phyloP scores from a whole-genome alignment of 2,113 vertebrate genomes.

The Limanda limanda region DNA sequence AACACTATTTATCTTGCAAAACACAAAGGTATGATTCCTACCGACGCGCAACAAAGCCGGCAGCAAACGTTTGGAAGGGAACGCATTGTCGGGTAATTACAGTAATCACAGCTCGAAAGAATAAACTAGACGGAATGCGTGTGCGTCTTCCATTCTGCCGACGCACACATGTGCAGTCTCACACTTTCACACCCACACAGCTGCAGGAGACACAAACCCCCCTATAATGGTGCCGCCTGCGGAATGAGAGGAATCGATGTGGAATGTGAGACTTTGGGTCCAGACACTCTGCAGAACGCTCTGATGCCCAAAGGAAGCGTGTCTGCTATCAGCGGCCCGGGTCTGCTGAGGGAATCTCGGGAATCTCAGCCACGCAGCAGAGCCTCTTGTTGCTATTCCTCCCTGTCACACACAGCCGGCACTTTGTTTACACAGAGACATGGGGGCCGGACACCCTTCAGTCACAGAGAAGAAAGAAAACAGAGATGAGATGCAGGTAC shows the following conservation, averaged over 20 bases:
- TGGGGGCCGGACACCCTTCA: slow-evolving; percentile 76
- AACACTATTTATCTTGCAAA: slow-evolving; percentile 45
- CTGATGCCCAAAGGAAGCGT: slow-evolving; percentile 50
- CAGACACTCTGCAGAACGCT: slow-evolving; percentile 34
- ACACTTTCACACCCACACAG: slow-evolving; percentile 54
- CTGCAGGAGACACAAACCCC: slow-evolving; percentile 42
- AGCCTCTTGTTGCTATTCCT: slow-evolving; percentile 53
- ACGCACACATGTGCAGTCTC: slow-evolving; percentile 18
- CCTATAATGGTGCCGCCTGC: neutral
- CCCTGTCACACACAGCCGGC: slow-evolving; percentile 54
- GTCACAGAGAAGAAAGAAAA: slow-evolving; percentile 71
- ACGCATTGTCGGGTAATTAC: slow-evolving; percentile 71
- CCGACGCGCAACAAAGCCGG: neutral
- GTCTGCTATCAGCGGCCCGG: slow-evolving; percentile 47
- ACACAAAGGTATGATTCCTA: slow-evolving; percentile 54
- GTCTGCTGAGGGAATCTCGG: slow-evolving; percentile 70
- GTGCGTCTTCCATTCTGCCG: slow-evolving; percentile 32
- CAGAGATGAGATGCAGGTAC: slow-evolving; percentile 73
- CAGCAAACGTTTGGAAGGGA: slow-evolving; percentile 48
- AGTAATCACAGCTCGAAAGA: slow-evolving; percentile 65
- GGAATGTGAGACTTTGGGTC: slow-evolving; percentile 51
- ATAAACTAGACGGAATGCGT: slow-evolving; percentile 70
- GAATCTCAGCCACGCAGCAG: slow-evolving; percentile 73
- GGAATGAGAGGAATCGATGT: slow-evolving; percentile 61
- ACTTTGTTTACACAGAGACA: slow-evolving; percentile 76